Evolutionary conservation across 2,797 vertebrate genomes (phyloP), one percentile per base, ranked within the genome.

Genomic region (Hypotaenidia philippensis): DNA sequence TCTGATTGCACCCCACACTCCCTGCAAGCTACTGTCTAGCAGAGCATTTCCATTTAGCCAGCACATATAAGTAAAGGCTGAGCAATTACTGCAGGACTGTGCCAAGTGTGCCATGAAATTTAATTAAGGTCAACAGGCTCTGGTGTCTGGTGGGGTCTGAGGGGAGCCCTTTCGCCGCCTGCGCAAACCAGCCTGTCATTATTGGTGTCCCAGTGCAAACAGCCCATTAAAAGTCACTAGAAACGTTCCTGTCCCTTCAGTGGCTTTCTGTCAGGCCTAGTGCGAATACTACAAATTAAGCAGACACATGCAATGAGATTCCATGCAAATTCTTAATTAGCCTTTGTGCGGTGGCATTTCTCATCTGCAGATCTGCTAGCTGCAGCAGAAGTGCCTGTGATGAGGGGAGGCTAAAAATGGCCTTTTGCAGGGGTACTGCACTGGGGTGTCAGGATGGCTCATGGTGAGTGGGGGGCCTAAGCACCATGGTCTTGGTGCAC

Each of bases 71-170:
- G 64, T 31, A 68, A 89, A 87, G 52, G 75, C 61, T 83, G 70
- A 93, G 82, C 77, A 88, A 88, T 76, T 92, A 57, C 44, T 4
- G 19, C 80, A 79, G 89, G 69, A 87, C 56, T 0, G 1, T 92
- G 76, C 65, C 89, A 92, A 97, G 82, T 72, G 83, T 94, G 87
- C 87, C 87, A 90, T 89, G 89, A 92, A 94, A 89, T 94, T 72
- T 83, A 94, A 91, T 90, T 93, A 93, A 97, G 83, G 72, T 69
- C 82, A 92, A 63, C 63, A 76, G 72, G 74, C 87, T 86, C 27
- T 65, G 45, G 89, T 77, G 76, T 64, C 94, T 91, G 84, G 82
- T 92, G 71, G 71, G 64, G 78, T 81, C 75, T 55, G 53, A 82
- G 82, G 86, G 92, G 86, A 78, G 80, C 59, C 85, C 75, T 93